A percentile compares a stretch with the other conserved stretches of the same genome.
Evolutionary conservation across 2,113 vertebrate species (phyloP).

Genomic region (Callopanchax toddi): DNA sequence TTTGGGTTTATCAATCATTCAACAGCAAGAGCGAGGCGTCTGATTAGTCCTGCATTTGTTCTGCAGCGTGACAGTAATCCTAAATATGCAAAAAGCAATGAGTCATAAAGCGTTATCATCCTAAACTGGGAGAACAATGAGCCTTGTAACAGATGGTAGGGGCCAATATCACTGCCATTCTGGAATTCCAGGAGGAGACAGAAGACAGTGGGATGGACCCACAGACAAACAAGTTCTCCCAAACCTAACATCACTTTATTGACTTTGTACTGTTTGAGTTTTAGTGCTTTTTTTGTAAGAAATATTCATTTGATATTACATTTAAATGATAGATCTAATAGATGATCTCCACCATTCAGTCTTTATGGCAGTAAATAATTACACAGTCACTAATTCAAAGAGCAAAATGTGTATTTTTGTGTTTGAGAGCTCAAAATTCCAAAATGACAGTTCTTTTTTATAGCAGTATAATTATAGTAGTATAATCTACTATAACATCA

Average conservation of each 20-base stretch:
- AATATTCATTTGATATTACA: no score
- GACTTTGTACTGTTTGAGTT: not conserved
- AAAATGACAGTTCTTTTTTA: no score
- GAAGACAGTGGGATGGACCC: conserved; percentile 7
- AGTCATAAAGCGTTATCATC: conserved; percentile 7
- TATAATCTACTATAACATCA: conserved; percentile 3
- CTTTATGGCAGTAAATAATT: not conserved
- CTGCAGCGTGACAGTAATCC: conserved; percentile 7
- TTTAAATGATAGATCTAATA: no score
- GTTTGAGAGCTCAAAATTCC: no score
- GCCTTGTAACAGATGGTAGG: conserved; percentile 17
- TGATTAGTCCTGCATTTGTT: conserved; percentile 2
- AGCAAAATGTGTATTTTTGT: no score
- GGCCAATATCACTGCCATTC: conserved; percentile 10
- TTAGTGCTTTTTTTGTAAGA: no score
- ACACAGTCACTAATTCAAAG: not conserved
- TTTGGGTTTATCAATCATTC: not conserved
- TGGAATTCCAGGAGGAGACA: conserved; percentile 8
- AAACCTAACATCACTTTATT: not conserved
- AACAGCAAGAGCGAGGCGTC: conserved; percentile 1
- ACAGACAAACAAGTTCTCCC: conserved; percentile 2
- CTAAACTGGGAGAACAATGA: conserved; percentile 9
- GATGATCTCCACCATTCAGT: not conserved
- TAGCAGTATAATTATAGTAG: no score
- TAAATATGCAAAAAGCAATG: conserved; percentile 3